Conservation (phyloP, 2,113 vertebrate genomes). For the Colius striatus region DNA sequence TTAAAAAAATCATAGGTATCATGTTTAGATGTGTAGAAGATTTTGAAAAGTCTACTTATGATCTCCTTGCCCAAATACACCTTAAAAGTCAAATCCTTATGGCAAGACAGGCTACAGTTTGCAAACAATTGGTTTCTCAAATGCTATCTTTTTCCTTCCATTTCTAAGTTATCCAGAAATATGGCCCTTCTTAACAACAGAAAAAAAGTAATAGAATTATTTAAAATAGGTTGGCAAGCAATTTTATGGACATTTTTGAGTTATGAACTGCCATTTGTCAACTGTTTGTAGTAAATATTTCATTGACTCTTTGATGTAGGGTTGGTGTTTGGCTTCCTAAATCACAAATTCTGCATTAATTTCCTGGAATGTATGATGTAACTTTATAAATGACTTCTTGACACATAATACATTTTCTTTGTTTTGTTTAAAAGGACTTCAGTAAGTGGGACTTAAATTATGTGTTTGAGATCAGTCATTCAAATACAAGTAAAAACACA, state of each 20-base stretch:
- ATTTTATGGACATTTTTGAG: constrained; percentile 11
- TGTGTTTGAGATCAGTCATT: neutral
- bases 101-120: neutral
- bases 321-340: constrained; percentile 21
- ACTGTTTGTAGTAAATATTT: constrained; percentile 38
- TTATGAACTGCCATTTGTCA: constrained; percentile 27
- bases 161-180: constrained; percentile 31
- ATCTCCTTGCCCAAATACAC: neutral
- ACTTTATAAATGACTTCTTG: constrained; percentile 20
- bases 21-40: constrained; percentile 37
- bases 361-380: constrained; percentile 51
- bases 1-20: constrained; percentile 54
- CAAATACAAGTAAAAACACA: neutral
- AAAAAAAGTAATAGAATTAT: neutral
- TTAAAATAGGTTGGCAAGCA: neutral
- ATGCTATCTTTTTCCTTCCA: neutral
- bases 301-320: constrained; percentile 37
- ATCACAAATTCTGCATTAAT: constrained; percentile 34
- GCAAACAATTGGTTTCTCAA: constrained; percentile 6
- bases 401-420: constrained; percentile 9
- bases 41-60: neutral
- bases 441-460: neutral
- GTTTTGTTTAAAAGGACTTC: constrained; percentile 22
- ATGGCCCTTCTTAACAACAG: neutral
- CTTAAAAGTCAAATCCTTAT: neutral